Evolutionary conservation across 1,140 invertebrate genomes (phyloP).

Genomic region (Vanessa tameamea): DNA sequence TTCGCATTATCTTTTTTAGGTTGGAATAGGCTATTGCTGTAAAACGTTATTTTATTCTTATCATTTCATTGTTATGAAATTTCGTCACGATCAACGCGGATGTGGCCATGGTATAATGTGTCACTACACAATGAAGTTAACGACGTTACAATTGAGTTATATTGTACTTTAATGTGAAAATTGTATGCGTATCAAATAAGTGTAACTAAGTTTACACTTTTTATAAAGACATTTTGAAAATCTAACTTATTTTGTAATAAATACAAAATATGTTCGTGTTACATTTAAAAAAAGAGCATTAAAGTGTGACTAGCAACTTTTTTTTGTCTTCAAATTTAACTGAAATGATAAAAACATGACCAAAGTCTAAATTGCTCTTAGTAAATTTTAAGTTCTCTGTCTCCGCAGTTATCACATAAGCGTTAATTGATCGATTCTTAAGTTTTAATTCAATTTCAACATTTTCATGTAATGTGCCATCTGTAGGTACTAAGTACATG

Average conservation of each 20-base stretch:
- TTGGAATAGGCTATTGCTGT: no score
- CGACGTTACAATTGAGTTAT: conserved; percentile 35
- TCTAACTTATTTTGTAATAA: no score
- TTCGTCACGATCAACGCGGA: conserved; percentile 7
- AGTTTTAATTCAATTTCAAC: no score
- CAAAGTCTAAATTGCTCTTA: background rate
- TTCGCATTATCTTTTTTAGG: no score
- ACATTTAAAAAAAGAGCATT: no score
- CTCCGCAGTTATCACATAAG: background rate
- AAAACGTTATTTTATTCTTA: no score
- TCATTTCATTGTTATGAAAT: background rate
- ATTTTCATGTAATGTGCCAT: background rate
- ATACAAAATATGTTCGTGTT: no score
- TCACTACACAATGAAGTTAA: conserved; percentile 38
- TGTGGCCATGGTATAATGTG: conserved; percentile 33
- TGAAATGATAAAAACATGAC: background rate
- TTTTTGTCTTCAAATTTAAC: no score
- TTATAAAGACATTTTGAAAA: background rate
- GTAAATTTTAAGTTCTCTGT: conserved; percentile 11
- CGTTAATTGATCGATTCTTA: no score
- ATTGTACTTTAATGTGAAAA: conserved; percentile 49
- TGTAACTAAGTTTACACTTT: conserved; percentile 16
- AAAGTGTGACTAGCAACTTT: no score
- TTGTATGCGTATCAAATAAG: conserved; percentile 17
- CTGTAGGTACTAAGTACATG: background rate